Conservation (phyloP, 2,888 invertebrate genomes). For the Zygothrica quintamaculata region DNA sequence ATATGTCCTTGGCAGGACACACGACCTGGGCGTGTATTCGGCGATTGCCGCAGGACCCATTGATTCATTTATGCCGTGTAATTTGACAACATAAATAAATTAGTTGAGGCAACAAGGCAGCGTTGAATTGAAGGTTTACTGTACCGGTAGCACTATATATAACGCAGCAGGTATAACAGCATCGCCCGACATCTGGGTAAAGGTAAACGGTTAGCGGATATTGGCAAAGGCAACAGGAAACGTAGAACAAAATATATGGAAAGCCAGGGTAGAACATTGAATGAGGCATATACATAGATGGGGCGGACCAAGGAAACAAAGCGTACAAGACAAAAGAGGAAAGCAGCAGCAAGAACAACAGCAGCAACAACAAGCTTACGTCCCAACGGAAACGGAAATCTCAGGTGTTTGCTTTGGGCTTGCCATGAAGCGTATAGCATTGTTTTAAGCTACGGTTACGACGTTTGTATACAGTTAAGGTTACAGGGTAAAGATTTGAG, state of each 20-base stretch:
- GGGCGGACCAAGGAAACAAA: conserved; percentile 19
- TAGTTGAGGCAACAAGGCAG: conserved; percentile 44
- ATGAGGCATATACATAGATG: not conserved
- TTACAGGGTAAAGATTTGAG: conserved; percentile 24
- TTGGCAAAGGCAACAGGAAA: conserved; percentile 78
- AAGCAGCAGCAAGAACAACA: conserved; percentile 25
- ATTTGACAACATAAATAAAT: conserved; percentile 80
- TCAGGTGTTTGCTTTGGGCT: conserved; percentile 74
- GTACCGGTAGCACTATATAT: no score
- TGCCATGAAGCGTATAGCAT: conserved; percentile 6
- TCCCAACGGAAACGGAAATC: conserved; percentile 78
- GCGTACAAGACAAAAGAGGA: conserved; percentile 24
- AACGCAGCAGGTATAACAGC: no score
- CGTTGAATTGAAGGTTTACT: not conserved
- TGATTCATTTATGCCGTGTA: conserved; percentile 79
- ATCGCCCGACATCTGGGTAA: not conserved
- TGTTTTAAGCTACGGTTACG: conserved; percentile 1
- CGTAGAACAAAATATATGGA: conserved; percentile 47
- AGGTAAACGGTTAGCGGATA: conserved; percentile 60
- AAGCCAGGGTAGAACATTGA: conserved; percentile 24
- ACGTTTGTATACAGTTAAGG: conserved; percentile 1
- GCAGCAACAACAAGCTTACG: conserved; percentile 21
- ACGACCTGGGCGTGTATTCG: conserved; percentile 34
- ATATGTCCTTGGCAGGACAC: conserved; percentile 42
- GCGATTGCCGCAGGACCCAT: conserved; percentile 49